Evolutionary conservation across 2,797 vertebrate genomes (phyloP), one percentile per base, ranked within the genome.

Genomic region (Hydrolagus colliei): DNA sequence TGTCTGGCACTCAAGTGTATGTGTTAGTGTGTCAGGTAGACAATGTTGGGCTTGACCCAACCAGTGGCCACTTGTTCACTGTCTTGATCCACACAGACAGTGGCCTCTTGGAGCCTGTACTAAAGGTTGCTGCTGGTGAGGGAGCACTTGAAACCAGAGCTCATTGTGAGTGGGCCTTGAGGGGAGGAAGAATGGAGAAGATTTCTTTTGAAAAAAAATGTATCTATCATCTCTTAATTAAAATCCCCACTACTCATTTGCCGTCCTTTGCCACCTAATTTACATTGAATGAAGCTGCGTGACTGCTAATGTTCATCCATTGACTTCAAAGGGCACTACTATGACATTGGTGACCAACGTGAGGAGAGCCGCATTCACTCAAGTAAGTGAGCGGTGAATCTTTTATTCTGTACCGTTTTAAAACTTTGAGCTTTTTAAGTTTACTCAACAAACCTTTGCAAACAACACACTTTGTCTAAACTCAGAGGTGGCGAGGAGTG

Each of bases 361-460:
- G 79, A 84, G 71, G 79, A 84, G 65, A 84, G 79, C 79, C 65
- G 79, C 79, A 71, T 84, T 84, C 79, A 84, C 79, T 84, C 65
- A 71, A 84, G 79, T 68, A 84, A 84, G 79, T 84, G 79, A 84
- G 79, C 79, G 65, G 79, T 84, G 79, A 84, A 71, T 67, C 65
- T 71, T 52, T 84, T 84, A 84, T 71, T 52, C 65, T 71, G 78
- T 63, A 35, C 67, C 32, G 32, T 14, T 65, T 65, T 68, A 35
- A 52, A 52, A 52, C 41, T 52, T 52, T 52, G 41, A 52, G 41
- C 41, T 52, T 52, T 52, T 52, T 52, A 52, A 52, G 41, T 52
- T 52, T 52, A 52, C 41, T 52, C 41, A 52, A 52, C 41, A 52
- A 52, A 52, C 2, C 41, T 52, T 52, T 52, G 41, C 41, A 52